Base-by-base conservation (phyloP, 92 coral and sea anemone genomes). In the Epizoanthus ramosus region DNA sequence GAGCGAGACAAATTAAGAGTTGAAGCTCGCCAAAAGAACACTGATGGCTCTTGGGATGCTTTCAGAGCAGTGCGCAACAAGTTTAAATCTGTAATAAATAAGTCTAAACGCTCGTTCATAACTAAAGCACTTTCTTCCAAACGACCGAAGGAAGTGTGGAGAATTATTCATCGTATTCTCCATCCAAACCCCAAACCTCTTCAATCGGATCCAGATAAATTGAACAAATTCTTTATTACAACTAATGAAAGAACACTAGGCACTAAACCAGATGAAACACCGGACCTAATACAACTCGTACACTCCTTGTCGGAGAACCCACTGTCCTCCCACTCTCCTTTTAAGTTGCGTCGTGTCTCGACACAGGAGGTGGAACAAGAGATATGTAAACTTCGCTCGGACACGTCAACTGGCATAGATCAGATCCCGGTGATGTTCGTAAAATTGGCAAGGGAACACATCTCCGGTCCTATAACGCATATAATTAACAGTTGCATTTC, bases 61-160 rank as follows among this genome's bases (percentile, higher is more conserved):
- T 85, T 65, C 4, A 65, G 92, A 66, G 65, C 65, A 8, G 75
- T 88, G 3, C 88, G 84, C 16, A 88, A 91, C 50, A 76, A 87
- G 35, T 25, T 80, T 22, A 91, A 91, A 68, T 33, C 70, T 2
- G 79, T 84, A 13, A 85, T 87, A n/a, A 68, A 74, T 50, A 84
- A 80, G 63, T 61, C 94, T 8, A 87, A 83, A 74, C 75, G 81
- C 58, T 24, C 57, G 0, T 91, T 91, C 61, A 17, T 88, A 17
- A 47, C 74, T 8, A 73, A 15, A 10, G 92, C 81, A 15, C 79
- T 91, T 1, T 84, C 91, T 1, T 84, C 89, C 4, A 91, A 85
- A 45, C 85, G 89, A 3, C 81, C 91, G 25, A 87, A 91, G 67
- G 79, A 87, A 52, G 90, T 91, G 57, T 91, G 83, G 89, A 85